A percentile compares a stretch with the other conserved stretches of the same genome.
Evolutionary conservation across 2,888 invertebrate genomes (phyloP).

Genomic region (Apodemia duryi): DNA sequence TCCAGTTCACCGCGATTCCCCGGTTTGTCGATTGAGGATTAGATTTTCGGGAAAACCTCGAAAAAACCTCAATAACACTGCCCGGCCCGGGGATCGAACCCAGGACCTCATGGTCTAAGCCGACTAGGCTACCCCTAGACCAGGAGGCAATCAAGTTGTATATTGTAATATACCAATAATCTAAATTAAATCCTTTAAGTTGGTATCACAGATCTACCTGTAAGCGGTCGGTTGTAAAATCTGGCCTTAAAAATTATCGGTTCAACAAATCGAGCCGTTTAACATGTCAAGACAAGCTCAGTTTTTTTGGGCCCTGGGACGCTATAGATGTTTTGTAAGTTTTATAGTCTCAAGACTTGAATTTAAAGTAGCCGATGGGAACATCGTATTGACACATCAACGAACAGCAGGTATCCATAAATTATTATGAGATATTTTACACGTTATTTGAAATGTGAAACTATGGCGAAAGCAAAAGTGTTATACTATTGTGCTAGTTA

Average conservation of each 20-base stretch:
- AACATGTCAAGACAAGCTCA: slow-evolving; percentile 72
- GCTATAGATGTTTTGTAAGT: slow-evolving; percentile 65
- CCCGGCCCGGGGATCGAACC: too few species aligned
- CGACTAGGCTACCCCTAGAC: too few species aligned
- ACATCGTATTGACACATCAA: slow-evolving; percentile 58
- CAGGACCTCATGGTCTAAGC: too few species aligned
- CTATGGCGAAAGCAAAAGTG: neutral
- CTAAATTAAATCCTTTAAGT: neutral
- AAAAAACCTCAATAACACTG: too few species aligned
- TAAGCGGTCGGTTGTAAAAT: slow-evolving; percentile 36
- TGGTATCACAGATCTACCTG: neutral
- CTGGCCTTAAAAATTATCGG: slow-evolving; percentile 56
- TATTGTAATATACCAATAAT: neutral
- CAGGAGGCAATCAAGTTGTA: too few species aligned
- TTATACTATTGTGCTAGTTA: too few species aligned
- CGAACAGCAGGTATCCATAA: slow-evolving; percentile 35
- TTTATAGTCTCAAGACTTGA: slow-evolving; percentile 64
- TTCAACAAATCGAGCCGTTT: slow-evolving; percentile 65
- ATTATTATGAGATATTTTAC: slow-evolving; percentile 16
- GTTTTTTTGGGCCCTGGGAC: slow-evolving; percentile 61
- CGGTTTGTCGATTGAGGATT: too few species aligned
- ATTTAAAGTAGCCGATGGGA: slow-evolving; percentile 46
- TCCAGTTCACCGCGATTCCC: too few species aligned
- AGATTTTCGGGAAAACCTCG: too few species aligned
- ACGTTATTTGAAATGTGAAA: neutral